Base-by-base conservation (phyloP, 2,888 invertebrate species). In the Drosophila greeni region DNA sequence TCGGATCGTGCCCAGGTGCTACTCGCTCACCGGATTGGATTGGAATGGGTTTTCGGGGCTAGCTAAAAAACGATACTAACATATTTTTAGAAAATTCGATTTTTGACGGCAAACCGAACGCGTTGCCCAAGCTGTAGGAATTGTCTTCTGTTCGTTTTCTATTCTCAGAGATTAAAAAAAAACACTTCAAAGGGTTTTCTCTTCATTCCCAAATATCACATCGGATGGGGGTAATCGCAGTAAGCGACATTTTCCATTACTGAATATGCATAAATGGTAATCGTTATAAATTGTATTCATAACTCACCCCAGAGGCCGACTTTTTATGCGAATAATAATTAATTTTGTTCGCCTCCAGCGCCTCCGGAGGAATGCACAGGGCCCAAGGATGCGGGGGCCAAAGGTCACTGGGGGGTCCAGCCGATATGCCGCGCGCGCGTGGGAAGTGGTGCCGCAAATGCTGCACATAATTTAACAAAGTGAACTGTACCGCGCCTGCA, bases 391-490 rank as follows among this genome's bases (percentile, higher is more conserved):
- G 3, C 2, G 6, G 14, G 16, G 31, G 20, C 24, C 37, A 52
- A 45, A 26, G 34, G 54, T 47, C 48, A 65, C 48, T 59, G 39
- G 37, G 20, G 53, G 20, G 47, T 23, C 37, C 62, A 53, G 55
- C 54, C 53, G 55, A 45, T 51, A 57, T 34, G 23, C 26, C 39
- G 52, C 31, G 52, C 31, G 52, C 31, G 43, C 9, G 56, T 42
- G 65, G 54, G 62, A 55, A 60, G 70, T 69, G 70, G 64, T 53
- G 65, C 65, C 65, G 51, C 68, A 67, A 76, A 76, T 77, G 52
- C 74, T 72, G 74, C 80, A 80, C 74, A 78, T 80, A 77, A 80
- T 80, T 78, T 77, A 75, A 72, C 80, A 80, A 80, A 73, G 73
- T 75, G 71, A 69, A 73, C 75, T 70, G 54, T 68, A 74, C 64